phyloP scores from a whole-genome alignment of 2,113 vertebrate species.

The Rhabdornis inornatus region DNA sequence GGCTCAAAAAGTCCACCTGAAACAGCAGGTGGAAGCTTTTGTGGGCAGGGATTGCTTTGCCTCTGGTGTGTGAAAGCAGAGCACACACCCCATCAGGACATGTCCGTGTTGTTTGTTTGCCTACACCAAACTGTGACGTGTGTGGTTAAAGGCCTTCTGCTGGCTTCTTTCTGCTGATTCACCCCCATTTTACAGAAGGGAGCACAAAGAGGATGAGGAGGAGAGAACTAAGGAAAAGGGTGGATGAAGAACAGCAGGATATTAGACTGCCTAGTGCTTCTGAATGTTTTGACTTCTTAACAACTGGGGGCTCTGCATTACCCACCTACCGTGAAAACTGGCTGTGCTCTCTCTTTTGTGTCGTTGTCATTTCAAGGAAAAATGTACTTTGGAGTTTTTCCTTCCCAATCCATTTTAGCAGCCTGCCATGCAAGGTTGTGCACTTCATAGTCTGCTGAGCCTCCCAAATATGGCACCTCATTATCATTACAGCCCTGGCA shows the following conservation, averaged over 20 bases:
- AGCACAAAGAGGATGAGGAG: slow-evolving; percentile 24
- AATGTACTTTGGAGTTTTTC: slow-evolving; percentile 42
- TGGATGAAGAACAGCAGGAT: slow-evolving; percentile 44
- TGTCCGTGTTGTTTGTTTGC: background rate
- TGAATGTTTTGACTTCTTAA: slow-evolving; percentile 29
- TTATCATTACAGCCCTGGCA: background rate
- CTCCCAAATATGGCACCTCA: background rate
- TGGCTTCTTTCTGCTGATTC: slow-evolving; percentile 32
- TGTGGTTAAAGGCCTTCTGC: background rate
- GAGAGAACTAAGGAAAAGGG: background rate
- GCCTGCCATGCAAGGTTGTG: slow-evolving; percentile 25
- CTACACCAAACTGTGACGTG: background rate
- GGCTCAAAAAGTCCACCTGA: background rate
- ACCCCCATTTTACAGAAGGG: background rate
- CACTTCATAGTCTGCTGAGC: slow-evolving; percentile 26
- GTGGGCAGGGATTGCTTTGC: background rate
- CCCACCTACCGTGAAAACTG: slow-evolving; percentile 56
- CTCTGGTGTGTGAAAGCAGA: background rate
- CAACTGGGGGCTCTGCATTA: slow-evolving; percentile 47
- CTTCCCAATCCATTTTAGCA: slow-evolving; percentile 12
- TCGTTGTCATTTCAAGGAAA: slow-evolving; percentile 21
- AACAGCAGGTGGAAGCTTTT: background rate
- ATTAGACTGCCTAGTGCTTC: slow-evolving; percentile 51
- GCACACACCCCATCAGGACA: background rate
- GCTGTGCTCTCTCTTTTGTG: slow-evolving; percentile 61